A percentile compares a stretch with the other conserved stretches of the same genome.
phyloP scores from a whole-genome alignment of 2,888 invertebrate species.

The Mechanitis mazaeus region DNA sequence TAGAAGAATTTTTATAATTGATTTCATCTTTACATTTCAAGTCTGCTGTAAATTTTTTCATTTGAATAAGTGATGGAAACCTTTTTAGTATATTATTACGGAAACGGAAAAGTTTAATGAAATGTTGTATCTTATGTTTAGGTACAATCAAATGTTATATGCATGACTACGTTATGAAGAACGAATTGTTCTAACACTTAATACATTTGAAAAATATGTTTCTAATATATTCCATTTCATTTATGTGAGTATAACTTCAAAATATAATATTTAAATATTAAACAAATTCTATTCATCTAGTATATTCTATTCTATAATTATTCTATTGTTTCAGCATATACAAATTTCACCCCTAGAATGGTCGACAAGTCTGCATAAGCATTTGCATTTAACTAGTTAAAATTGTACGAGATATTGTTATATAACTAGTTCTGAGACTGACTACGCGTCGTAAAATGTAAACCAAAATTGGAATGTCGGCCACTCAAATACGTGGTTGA shows the following conservation, averaged over 20 bases:
- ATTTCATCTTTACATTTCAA: conserved; percentile 49
- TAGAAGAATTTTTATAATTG: conserved; percentile 53
- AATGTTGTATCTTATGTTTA: background rate
- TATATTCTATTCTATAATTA: background rate
- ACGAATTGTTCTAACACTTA: background rate
- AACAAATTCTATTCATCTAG: background rate
- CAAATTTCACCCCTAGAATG: conserved; percentile 1
- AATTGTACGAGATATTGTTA: background rate
- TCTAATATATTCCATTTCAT: no score
- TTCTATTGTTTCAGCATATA: background rate
- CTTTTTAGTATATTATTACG: conserved; percentile 25
- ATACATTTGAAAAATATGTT: no score
- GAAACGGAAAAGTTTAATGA: conserved; percentile 15
- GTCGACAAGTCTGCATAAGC: background rate
- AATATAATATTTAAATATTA: no score
- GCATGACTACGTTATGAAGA: no score
- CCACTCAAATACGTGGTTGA: background rate
- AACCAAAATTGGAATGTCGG: background rate
- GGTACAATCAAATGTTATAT: background rate
- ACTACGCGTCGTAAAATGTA: background rate
- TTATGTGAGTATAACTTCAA: no score
- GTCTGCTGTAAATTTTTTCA: conserved; percentile 35
- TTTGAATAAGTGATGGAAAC: conserved; percentile 39
- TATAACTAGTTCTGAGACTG: conserved; percentile 1
- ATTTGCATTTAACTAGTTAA: conserved; percentile 2